Percentiles rank a stretch among this genome's conserved stretches.
Conservation (phyloP, 1,140 invertebrate genomes). For the Zelostemma sp. region DNA sequence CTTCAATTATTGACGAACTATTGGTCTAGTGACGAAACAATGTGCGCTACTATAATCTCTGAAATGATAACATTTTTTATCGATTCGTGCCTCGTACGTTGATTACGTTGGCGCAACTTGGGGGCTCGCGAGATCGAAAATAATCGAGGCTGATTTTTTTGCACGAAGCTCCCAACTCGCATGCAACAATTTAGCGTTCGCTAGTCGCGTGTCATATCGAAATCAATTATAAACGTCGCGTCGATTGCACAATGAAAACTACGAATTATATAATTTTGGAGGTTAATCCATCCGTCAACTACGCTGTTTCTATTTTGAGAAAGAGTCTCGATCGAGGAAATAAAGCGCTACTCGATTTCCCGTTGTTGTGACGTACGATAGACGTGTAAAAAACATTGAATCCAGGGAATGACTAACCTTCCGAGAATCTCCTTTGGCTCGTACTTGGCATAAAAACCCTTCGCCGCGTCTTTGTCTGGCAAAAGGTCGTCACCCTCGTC, state of each 20-base stretch:
- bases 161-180: background rate
- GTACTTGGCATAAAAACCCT: constrained; percentile 98
- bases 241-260: constrained; percentile 34
- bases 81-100: background rate
- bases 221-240: constrained; percentile 23
- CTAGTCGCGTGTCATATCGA: background rate
- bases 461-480: constrained; percentile 90
- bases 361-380: background rate
- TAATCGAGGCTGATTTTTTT: background rate
- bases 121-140: background rate
- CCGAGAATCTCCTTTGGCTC: constrained; percentile 98
- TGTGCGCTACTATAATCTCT: no score
- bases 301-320: constrained; percentile 16
- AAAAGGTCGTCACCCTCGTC: constrained; percentile 86
- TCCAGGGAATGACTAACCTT: constrained; percentile 74
- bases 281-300: constrained; percentile 26
- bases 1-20: no score
- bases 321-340: constrained; percentile 9
- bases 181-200: background rate
- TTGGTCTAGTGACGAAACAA: no score
- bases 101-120: background rate
- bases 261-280: constrained; percentile 46
- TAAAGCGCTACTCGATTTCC: background rate
- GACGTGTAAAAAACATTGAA: background rate
- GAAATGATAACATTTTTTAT: no score